These are phyloP conservation scores for Oxycera nigricornis DNA, from an alignment of 2,888 invertebrate genomes.

Conservation along the genomic window DNA sequence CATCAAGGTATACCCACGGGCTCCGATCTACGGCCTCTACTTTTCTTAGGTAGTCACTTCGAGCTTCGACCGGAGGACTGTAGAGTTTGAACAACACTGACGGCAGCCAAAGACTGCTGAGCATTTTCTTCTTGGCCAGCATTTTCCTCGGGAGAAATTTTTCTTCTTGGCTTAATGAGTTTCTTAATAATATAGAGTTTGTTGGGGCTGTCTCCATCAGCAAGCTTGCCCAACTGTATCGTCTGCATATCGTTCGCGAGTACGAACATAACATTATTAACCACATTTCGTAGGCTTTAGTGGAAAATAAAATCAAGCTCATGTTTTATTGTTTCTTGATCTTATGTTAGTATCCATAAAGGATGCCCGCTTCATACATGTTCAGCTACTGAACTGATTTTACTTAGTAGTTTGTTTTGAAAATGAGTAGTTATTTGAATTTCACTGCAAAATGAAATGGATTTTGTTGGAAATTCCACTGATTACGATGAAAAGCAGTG, in stretches of 20 bases:
- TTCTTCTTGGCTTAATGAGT: slow-evolving; percentile 35
- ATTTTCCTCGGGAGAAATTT: slow-evolving; percentile 37
- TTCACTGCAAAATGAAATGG: no score
- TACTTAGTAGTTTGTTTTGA: no score
- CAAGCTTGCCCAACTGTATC: neutral
- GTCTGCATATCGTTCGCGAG: neutral
- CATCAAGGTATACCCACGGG: neutral
- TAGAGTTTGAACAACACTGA: slow-evolving; percentile 29
- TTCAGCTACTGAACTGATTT: no score
- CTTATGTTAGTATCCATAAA: neutral
- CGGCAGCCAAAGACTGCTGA: neutral
- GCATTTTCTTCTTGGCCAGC: slow-evolving; percentile 27
- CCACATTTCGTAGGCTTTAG: neutral
- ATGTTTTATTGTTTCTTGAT: no score
- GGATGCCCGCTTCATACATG: no score
- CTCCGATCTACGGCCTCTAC: neutral
- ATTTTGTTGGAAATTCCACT: no score
- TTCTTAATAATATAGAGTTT: slow-evolving; percentile 19
- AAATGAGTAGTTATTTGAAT: no score
- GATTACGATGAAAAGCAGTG: no score
- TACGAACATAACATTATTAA: neutral
- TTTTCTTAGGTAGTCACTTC: neutral
- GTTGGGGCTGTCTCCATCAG: neutral
- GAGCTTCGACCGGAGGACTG: slow-evolving; percentile 23
- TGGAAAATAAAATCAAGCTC: neutral